These are phyloP conservation scores for Chaetops frenatus DNA, from an alignment of 2,113 vertebrate species.

Conservation along the genomic window DNA sequence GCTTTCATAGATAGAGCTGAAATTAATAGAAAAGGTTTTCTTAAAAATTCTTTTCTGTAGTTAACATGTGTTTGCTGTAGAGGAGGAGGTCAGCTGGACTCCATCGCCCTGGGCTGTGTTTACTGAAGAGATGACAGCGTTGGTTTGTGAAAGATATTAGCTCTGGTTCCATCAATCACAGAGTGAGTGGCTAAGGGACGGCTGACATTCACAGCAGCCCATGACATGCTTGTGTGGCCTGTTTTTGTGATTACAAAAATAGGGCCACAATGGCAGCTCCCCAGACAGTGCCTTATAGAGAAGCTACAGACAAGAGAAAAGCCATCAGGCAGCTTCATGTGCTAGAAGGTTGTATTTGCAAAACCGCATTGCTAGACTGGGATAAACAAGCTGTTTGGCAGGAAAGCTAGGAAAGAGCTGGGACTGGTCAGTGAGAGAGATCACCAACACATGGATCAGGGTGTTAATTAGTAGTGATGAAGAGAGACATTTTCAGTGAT, in stretches of 20 bases:
- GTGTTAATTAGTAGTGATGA: background rate
- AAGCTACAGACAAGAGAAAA: background rate
- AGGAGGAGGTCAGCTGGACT: background rate
- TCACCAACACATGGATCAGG: background rate
- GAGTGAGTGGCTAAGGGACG: background rate
- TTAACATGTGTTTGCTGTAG: background rate
- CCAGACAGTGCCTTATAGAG: background rate
- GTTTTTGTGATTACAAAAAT: background rate
- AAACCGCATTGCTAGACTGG: background rate
- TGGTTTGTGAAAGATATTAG: background rate
- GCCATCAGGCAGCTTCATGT: background rate
- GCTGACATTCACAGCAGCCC: conserved; percentile 4
- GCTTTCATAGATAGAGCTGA: background rate
- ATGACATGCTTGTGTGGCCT: background rate
- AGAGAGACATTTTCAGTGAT: background rate
- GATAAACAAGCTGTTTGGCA: background rate
- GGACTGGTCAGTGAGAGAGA: background rate
- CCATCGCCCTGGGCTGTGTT: background rate
- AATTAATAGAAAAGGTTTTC: background rate
- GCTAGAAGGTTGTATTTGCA: background rate
- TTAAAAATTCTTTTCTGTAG: background rate
- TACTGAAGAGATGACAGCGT: background rate
- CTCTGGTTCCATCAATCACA: conserved; percentile 20
- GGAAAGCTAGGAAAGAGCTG: background rate
- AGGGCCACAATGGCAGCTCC: background rate